A percentile compares a stretch with the other conserved stretches of the same genome.
Conservation (phyloP, 1,140 invertebrate species). For the Anastrepha obliqua region DNA sequence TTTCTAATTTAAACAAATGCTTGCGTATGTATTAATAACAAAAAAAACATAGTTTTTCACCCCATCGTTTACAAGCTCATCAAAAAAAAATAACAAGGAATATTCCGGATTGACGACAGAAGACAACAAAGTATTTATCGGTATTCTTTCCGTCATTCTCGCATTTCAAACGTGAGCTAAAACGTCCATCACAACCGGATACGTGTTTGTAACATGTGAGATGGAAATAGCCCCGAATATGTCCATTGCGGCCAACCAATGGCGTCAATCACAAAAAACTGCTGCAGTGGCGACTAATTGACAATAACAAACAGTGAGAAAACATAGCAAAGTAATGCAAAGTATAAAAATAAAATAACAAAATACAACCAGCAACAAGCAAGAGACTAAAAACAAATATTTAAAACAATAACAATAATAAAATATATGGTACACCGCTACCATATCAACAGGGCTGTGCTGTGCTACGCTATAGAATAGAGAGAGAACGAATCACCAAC, state of each 20-base stretch:
- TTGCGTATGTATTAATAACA: neutral
- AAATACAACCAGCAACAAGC: conserved; percentile 21
- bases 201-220: conserved; percentile 29
- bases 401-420: conserved; percentile 41
- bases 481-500: conserved; percentile 11
- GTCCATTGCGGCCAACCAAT: neutral
- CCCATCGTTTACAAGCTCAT: neutral
- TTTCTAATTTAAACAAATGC: neutral
- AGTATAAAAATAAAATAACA: conserved; percentile 13
- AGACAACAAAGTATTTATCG: neutral
- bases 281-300: conserved; percentile 39
- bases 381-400: neutral
- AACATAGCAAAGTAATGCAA: neutral
- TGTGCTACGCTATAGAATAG: neutral
- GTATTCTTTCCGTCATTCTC: conserved; percentile 37
- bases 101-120: neutral
- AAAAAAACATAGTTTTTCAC: conserved; percentile 25
- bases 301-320: conserved; percentile 8
- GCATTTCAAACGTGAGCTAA: conserved; percentile 47
- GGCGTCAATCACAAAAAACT: conserved; percentile 12
- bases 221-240: conserved; percentile 9
- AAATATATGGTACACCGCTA: neutral
- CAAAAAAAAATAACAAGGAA: neutral
- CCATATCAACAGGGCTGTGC: neutral
- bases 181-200: conserved; percentile 17